A percentile compares a stretch with the other conserved stretches of the same genome.
Conservation (phyloP, 92 coral and sea anemone genomes). For the Porites divaricata region DNA sequence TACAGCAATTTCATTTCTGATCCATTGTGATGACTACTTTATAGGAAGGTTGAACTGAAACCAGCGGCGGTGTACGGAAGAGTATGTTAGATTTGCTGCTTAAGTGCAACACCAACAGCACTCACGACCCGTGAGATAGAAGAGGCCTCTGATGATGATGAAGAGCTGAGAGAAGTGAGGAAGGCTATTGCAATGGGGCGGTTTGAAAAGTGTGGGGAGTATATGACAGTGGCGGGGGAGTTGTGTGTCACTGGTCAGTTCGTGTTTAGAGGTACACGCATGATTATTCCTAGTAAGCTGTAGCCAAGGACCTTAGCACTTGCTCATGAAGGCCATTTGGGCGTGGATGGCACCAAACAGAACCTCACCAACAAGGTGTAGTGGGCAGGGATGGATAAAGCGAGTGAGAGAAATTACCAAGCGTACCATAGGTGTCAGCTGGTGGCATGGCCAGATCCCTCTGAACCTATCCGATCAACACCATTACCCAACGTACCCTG, state of each 20-base stretch:
- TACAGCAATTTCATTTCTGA: too few species aligned
- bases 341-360: too few species aligned
- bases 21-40: too few species aligned
- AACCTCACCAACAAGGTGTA: too few species aligned
- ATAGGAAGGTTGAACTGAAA: too few species aligned
- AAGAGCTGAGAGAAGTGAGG: slow-evolving; percentile 48
- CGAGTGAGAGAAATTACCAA: slow-evolving; percentile 54
- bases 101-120: slow-evolving; percentile 45
- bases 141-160: slow-evolving; percentile 36
- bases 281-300: too few species aligned
- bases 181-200: slow-evolving; percentile 43
- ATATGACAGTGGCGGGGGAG: too few species aligned
- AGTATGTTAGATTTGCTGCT: slow-evolving; percentile 30
- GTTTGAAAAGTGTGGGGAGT: slow-evolving; percentile 20
- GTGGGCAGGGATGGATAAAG: slow-evolving; percentile 2
- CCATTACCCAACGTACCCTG: too few species aligned
- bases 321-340: too few species aligned
- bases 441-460: slow-evolving; percentile 52
- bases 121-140: slow-evolving; percentile 5
- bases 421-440: slow-evolving; percentile 11
- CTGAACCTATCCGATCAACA: slow-evolving; percentile 44
- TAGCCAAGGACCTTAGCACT: too few species aligned
- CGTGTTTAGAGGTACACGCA: too few species aligned
- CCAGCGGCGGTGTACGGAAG: background rate
- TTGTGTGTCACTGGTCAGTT: too few species aligned